Evolutionary conservation across 2,888 invertebrate genomes (phyloP).

Genomic region (Meganola albula): DNA sequence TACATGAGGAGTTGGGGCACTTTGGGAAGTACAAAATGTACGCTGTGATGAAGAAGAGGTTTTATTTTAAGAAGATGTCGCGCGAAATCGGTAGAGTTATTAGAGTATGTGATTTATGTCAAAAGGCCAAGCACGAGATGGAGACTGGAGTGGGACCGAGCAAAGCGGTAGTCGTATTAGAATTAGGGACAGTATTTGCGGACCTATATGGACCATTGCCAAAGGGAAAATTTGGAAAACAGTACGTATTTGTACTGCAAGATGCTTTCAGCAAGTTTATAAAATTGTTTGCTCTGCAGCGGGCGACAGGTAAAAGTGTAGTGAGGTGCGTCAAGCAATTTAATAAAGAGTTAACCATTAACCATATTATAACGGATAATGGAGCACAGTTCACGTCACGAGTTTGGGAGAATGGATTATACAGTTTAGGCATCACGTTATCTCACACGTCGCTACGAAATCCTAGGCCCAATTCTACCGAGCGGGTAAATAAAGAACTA

Average conservation of each 20-base stretch:
- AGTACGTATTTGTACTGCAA: slow-evolving; percentile 18
- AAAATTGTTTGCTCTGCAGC: slow-evolving; percentile 6
- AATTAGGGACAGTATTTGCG: too few species aligned
- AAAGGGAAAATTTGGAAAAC: slow-evolving; percentile 12
- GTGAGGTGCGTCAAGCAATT: slow-evolving; percentile 9
- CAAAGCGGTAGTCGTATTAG: too few species aligned
- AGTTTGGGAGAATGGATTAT: slow-evolving; percentile 6
- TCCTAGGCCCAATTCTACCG: slow-evolving; percentile 20
- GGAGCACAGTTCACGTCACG: slow-evolving; percentile 15
- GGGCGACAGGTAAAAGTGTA: slow-evolving; percentile 7
- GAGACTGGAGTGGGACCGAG: too few species aligned
- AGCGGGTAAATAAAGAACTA: slow-evolving; percentile 22
- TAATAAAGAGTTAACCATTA: slow-evolving; percentile 10
- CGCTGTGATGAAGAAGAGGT: too few species aligned
- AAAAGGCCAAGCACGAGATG: too few species aligned
- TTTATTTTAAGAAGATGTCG: too few species aligned
- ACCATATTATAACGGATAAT: slow-evolving; percentile 17
- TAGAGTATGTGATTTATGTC: too few species aligned
- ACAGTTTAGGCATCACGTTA: slow-evolving; percentile 5
- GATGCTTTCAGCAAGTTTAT: slow-evolving; percentile 22
- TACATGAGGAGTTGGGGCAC: too few species aligned
- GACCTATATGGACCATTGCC: slow-evolving; percentile 21
- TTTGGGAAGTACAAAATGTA: too few species aligned
- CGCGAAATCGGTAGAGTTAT: too few species aligned
- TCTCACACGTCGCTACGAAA: slow-evolving; percentile 21